Conservation (phyloP, 92 coral and sea anemone genomes). For the Anthopleura xanthogrammica region DNA sequence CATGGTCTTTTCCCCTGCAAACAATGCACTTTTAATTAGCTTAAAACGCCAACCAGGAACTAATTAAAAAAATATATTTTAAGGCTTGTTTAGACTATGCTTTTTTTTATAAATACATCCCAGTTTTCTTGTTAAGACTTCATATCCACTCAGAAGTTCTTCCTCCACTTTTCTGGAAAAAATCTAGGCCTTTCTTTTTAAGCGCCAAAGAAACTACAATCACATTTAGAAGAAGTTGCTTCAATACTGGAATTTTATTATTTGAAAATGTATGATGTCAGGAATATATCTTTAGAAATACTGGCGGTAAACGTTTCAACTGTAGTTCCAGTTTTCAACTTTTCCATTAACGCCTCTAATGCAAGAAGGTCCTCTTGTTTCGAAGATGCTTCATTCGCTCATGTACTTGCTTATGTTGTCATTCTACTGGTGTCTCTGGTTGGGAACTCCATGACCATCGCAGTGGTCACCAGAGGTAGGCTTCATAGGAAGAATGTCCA, state of each 20-base stretch:
- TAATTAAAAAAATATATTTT: too few species aligned
- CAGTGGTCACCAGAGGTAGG: conserved; percentile 26
- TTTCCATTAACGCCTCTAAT: not conserved
- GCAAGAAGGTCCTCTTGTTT: not conserved
- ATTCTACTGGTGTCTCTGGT: conserved; percentile 37
- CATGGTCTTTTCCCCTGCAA: too few species aligned
- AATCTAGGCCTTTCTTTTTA: too few species aligned
- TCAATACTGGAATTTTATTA: not conserved
- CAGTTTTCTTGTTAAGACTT: too few species aligned
- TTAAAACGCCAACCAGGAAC: too few species aligned
- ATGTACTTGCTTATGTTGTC: conserved; percentile 27
- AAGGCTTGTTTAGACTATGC: too few species aligned
- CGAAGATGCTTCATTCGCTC: not conserved
- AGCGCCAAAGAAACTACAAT: not conserved
- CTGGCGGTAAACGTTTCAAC: not conserved
- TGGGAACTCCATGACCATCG: conserved; percentile 47
- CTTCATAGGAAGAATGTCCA: conserved; percentile 32
- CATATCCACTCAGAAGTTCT: too few species aligned
- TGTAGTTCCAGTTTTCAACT: not conserved
- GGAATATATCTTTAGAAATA: not conserved
- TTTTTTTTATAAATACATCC: too few species aligned
- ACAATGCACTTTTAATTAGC: too few species aligned
- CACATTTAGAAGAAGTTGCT: not conserved
- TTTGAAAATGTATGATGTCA: not conserved
- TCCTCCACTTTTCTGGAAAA: too few species aligned